A percentile compares a stretch with the other conserved stretches of the same genome.
Conservation (phyloP, 2,888 invertebrate species). For the Xylota segnis region DNA sequence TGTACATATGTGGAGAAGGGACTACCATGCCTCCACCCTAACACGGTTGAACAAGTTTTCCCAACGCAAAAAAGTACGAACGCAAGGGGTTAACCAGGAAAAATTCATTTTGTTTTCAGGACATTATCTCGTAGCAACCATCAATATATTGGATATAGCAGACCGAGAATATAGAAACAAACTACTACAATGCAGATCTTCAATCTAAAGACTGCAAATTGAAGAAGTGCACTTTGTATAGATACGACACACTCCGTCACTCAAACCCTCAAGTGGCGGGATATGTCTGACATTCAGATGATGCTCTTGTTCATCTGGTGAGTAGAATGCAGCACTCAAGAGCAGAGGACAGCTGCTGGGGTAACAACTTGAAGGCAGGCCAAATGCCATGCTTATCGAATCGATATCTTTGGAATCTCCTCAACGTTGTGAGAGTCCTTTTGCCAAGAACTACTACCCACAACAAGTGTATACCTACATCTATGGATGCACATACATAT, state of each 20-base stretch:
- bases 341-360: constrained; percentile 13
- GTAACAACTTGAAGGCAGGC: constrained; percentile 19
- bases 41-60: background rate
- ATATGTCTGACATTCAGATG: constrained; percentile 37
- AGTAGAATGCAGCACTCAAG: constrained; percentile 52
- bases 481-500: background rate
- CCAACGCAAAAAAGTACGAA: background rate
- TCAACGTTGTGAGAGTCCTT: constrained; percentile 27
- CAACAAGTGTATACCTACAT: constrained; percentile 6
- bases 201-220: background rate
- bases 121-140: constrained; percentile 43
- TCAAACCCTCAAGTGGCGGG: constrained; percentile 35
- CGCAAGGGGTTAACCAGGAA: background rate
- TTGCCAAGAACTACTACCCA: constrained; percentile 28
- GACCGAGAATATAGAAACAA: constrained; percentile 1
- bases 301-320: constrained; percentile 38
- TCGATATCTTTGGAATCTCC: constrained; percentile 55
- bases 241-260: constrained; percentile 17
- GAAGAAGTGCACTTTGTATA: constrained; percentile 23
- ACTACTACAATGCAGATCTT: background rate
- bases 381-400: constrained; percentile 54
- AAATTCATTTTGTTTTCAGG: constrained; percentile 34
- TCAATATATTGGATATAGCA: constrained; percentile 24
- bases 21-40: background rate
- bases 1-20: constrained; percentile 18